Percentiles rank a stretch among this genome's conserved stretches.
Conservation (phyloP, 2,888 invertebrate genomes). For the Pachydiplax longipennis region DNA sequence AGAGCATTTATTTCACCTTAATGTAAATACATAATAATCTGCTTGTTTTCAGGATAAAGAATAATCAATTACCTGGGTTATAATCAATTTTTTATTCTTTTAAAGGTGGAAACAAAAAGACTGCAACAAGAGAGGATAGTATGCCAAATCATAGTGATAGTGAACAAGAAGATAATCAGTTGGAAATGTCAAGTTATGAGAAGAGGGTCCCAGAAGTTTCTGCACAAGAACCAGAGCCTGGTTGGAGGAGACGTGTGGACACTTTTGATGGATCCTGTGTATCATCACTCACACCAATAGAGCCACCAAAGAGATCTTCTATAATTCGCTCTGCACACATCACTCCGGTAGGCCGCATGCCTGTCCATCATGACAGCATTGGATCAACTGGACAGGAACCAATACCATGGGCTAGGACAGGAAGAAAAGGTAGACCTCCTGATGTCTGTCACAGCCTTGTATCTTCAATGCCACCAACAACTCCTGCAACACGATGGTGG, state of each 20-base stretch:
- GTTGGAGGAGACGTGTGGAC: conserved; percentile 4
- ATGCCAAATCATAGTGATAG: conserved; percentile 61
- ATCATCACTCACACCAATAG: background rate
- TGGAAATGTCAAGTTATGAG: background rate
- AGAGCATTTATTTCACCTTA: no score
- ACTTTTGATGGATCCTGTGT: background rate
- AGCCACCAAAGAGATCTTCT: conserved; percentile 6
- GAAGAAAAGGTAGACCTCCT: conserved; percentile 1
- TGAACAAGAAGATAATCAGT: conserved; percentile 58
- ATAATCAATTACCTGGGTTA: no score
- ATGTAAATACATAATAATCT: no score
- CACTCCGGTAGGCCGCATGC: background rate
- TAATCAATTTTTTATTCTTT: background rate
- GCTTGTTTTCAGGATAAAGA: no score
- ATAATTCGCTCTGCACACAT: conserved; percentile 24
- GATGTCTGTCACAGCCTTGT: conserved; percentile 12
- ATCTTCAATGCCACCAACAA: background rate
- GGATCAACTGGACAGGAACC: background rate
- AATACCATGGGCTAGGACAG: conserved; percentile 1
- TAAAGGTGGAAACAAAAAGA: conserved; percentile 51
- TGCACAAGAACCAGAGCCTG: background rate
- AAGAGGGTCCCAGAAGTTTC: background rate
- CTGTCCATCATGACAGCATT: background rate
- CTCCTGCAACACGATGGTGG: conserved; percentile 5
- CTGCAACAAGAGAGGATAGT: conserved; percentile 55